Percentiles rank a stretch among this genome's conserved stretches.
Conservation (phyloP, 1,140 invertebrate species). For the Babylonia areolata region DNA sequence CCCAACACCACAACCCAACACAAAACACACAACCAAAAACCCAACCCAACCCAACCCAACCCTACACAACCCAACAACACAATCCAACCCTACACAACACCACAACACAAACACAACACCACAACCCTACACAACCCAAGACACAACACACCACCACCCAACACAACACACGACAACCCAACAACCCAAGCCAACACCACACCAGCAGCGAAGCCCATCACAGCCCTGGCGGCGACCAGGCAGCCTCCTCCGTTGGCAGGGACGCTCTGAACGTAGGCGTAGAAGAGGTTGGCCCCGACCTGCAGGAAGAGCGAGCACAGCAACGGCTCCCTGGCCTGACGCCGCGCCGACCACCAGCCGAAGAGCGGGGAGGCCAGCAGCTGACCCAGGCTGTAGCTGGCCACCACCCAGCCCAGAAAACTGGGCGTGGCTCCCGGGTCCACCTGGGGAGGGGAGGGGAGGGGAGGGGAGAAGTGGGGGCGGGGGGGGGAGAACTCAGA, state of each 20-base stretch:
- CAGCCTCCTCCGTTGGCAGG: slow-evolving; percentile 80
- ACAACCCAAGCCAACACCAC: too few relatives aligned
- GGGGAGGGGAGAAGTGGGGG: not conserved
- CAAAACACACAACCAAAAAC: too few relatives aligned
- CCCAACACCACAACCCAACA: too few relatives aligned
- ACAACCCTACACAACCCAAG: not conserved
- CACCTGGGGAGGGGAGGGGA: slow-evolving; percentile 79
- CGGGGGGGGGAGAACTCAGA: too few relatives aligned
- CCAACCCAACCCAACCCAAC: too few relatives aligned
- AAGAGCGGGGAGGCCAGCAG: slow-evolving; percentile 91
- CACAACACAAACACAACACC: too few relatives aligned
- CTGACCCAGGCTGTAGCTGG: slow-evolving; percentile 91
- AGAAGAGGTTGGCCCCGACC: slow-evolving; percentile 85
- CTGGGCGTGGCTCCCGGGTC: slow-evolving; percentile 86
- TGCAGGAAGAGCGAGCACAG: slow-evolving; percentile 85
- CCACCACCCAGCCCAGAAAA: slow-evolving; percentile 90
- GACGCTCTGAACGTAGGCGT: slow-evolving; percentile 86
- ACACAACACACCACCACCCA: too few relatives aligned
- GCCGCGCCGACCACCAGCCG: slow-evolving; percentile 89
- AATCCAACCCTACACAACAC: too few relatives aligned
- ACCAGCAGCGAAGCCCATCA: slow-evolving; percentile 93
- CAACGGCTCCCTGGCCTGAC: slow-evolving; percentile 84
- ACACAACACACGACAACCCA: too few relatives aligned
- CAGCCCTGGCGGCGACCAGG: slow-evolving; percentile 86
- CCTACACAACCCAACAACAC: too few relatives aligned